phyloP scores from a whole-genome alignment of 2,797 vertebrate genomes.

The Coregonus ussuriensis region DNA sequence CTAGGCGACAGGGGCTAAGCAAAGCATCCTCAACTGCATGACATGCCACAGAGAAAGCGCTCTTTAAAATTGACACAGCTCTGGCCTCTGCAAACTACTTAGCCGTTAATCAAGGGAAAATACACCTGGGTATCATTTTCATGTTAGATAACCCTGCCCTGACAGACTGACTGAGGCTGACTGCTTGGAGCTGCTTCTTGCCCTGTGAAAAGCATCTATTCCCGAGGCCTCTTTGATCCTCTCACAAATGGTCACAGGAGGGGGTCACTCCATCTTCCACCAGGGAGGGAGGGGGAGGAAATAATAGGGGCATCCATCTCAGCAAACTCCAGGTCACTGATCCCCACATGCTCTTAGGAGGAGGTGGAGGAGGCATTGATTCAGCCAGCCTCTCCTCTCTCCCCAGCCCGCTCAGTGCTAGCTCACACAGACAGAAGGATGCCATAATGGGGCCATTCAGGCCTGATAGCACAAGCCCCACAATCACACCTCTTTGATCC shows the following conservation, averaged over 20 bases:
- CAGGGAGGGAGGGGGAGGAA: neutral
- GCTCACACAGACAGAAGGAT: constrained; percentile 20
- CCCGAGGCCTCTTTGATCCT: neutral
- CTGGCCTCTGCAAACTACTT: neutral
- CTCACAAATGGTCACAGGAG: neutral
- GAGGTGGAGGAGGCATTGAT: neutral
- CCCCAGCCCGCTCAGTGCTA: neutral
- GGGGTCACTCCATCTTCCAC: neutral
- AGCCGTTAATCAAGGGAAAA: neutral
- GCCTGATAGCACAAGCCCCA: constrained; percentile 9
- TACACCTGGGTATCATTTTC: neutral
- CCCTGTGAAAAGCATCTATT: neutral
- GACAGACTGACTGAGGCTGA: neutral
- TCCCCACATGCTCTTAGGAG: neutral
- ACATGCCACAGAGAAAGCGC: neutral
- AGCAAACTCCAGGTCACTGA: neutral
- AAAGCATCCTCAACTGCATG: neutral
- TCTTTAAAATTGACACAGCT: constrained; percentile 1
- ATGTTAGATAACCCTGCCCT: neutral
- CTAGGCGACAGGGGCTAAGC: constrained; percentile 9
- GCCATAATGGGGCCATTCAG: constrained; percentile 25
- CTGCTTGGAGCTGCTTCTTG: neutral
- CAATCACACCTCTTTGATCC: constrained; percentile 10
- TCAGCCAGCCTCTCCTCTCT: neutral
- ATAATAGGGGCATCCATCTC: neutral